These are phyloP conservation scores for Pteronura brasiliensis DNA, from an alignment of 2,113 vertebrate genomes.

Conservation along the genomic window DNA sequence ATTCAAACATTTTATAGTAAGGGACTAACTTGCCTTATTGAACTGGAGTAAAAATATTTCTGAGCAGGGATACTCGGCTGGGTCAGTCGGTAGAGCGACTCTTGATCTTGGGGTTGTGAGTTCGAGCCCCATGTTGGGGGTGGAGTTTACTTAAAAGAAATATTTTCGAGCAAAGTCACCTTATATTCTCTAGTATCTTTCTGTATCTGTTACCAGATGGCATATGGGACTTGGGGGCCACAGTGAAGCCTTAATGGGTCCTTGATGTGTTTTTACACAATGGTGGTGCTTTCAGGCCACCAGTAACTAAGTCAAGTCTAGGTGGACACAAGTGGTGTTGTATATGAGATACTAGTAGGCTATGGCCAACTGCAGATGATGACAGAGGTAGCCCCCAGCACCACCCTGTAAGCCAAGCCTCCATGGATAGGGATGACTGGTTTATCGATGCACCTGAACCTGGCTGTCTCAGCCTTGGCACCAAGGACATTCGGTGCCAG, in stretches of 20 bases:
- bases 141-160: not conserved
- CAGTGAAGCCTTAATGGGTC: not conserved
- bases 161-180: not conserved
- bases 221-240: not conserved
- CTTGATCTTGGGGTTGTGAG: not conserved
- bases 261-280: not conserved
- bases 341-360: not conserved
- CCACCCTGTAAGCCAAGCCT: not conserved
- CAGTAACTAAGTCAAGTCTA: not conserved
- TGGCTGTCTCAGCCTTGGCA: not conserved
- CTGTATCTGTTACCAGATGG: not conserved
- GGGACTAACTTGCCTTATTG: not conserved
- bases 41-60: constrained; percentile 1
- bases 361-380: not conserved
- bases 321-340: not conserved
- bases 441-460: not conserved
- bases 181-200: not conserved
- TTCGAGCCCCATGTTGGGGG: not conserved
- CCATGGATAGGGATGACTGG: not conserved
- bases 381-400: not conserved
- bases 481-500: not conserved
- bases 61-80: not conserved
- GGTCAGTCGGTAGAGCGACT: not conserved
- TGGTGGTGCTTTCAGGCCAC: not conserved
- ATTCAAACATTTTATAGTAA: not conserved